These are phyloP conservation scores for Acutogordius australiensis DNA, from an alignment of 2,888 invertebrate genomes.

Conservation along the genomic window DNA sequence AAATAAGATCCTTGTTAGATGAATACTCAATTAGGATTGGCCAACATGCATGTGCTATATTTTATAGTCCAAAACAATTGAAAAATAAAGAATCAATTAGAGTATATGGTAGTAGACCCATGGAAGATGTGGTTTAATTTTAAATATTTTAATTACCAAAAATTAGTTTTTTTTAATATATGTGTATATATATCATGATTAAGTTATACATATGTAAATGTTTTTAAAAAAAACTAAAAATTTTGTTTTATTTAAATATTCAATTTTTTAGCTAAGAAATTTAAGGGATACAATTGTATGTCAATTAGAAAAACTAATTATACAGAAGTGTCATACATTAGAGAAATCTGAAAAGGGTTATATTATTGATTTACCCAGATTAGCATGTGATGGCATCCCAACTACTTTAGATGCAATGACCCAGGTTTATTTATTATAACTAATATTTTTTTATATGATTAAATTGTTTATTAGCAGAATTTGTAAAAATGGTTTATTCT, in stretches of 20 bases:
- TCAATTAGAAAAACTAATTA: background rate
- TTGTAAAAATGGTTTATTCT: too few relatives aligned
- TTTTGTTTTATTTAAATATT: background rate
- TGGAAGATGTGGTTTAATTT: background rate
- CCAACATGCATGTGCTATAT: background rate
- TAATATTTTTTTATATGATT: background rate
- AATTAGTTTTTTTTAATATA: too few relatives aligned
- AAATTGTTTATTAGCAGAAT: background rate
- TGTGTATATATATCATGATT: too few relatives aligned
- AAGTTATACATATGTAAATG: too few relatives aligned
- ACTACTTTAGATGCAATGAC: conserved; percentile 9
- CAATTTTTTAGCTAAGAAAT: background rate
- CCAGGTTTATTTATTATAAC: background rate
- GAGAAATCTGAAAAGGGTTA: background rate
- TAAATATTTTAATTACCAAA: too few relatives aligned
- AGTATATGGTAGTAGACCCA: background rate
- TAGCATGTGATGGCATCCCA: background rate
- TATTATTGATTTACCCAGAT: background rate
- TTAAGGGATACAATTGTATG: background rate
- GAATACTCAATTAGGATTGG: background rate
- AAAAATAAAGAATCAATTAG: background rate
- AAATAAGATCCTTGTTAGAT: too few relatives aligned
- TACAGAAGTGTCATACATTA: background rate
- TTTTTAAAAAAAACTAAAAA: background rate
- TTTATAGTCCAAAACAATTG: background rate